Evolutionary conservation across 2,113 vertebrate species (phyloP).

Genomic region (Periophthalmodon schlosseri): DNA sequence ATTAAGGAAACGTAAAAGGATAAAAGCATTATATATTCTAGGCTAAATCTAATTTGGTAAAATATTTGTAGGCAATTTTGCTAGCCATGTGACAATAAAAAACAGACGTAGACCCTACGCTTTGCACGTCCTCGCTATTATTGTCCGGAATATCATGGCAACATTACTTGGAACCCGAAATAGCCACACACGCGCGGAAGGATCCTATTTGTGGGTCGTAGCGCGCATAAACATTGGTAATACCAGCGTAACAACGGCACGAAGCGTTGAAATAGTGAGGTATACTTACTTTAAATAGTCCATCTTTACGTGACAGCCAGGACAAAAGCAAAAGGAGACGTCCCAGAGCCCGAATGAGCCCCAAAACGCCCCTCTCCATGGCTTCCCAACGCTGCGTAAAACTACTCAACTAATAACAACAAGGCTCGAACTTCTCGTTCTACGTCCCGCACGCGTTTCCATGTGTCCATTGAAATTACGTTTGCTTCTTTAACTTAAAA

Average conservation of each 20-base stretch:
- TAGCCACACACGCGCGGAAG: conserved; percentile 47
- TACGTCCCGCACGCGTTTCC: conserved; percentile 31
- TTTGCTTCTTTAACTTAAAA: background rate
- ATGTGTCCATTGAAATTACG: conserved; percentile 18
- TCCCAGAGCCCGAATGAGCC: conserved; percentile 38
- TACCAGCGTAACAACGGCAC: background rate
- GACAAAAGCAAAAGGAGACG: conserved; percentile 50
- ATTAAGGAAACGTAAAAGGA: background rate
- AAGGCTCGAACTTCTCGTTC: conserved; percentile 52
- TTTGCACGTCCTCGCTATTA: conserved; percentile 31
- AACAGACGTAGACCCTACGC: conserved; percentile 9
- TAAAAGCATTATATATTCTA: too few relatives aligned
- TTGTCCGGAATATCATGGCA: conserved; percentile 26
- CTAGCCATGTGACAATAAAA: background rate
- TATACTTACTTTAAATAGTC: conserved; percentile 56
- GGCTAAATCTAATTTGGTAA: too few relatives aligned
- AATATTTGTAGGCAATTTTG: background rate
- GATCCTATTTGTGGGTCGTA: conserved; percentile 22
- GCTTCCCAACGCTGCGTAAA: conserved; percentile 21
- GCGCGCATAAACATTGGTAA: conserved; percentile 25
- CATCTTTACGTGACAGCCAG: conserved; percentile 54
- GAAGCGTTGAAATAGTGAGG: background rate
- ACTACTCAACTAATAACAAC: conserved; percentile 44
- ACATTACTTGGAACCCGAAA: conserved; percentile 58
- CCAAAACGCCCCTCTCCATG: conserved; percentile 31